phyloP scores from a whole-genome alignment of 2,888 invertebrate genomes.

The Drosophila greeni region DNA sequence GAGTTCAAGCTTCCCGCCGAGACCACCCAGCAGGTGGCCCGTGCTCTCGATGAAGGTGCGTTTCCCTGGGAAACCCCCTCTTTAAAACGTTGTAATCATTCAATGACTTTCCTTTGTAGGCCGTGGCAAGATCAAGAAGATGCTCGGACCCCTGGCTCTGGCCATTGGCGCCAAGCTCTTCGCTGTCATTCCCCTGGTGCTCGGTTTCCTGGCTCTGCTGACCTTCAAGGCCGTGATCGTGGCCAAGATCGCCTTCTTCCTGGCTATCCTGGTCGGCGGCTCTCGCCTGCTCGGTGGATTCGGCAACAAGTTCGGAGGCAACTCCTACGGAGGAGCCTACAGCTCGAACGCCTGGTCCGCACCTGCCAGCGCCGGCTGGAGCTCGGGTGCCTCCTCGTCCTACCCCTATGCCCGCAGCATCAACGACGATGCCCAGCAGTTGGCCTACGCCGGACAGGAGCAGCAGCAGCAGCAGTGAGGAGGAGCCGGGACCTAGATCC shows the following conservation, averaged over 20 bases:
- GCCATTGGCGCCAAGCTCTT: conserved; percentile 86
- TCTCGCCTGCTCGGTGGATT: conserved; percentile 84
- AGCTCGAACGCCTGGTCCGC: conserved; percentile 64
- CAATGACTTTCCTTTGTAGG: conserved; percentile 79
- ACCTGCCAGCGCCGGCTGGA: conserved; percentile 67
- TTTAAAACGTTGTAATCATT: background rate
- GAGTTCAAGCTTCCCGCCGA: conserved; percentile 86
- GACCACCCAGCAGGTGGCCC: conserved; percentile 83
- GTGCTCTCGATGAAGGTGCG: conserved; percentile 88
- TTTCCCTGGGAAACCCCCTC: background rate
- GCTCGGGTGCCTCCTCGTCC: conserved; percentile 72
- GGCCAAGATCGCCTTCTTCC: conserved; percentile 87
- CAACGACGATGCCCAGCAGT: conserved; percentile 82
- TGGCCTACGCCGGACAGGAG: conserved; percentile 85
- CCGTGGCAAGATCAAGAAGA: conserved; percentile 88
- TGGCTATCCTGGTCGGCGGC: conserved; percentile 85
- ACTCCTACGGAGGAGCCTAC: conserved; percentile 65
- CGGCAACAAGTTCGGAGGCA: conserved; percentile 75
- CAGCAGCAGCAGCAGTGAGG: conserved; percentile 25
- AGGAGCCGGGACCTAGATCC: conserved; percentile 4
- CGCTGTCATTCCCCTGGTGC: conserved; percentile 84
- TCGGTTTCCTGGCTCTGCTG: conserved; percentile 86
- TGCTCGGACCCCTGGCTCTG: conserved; percentile 84
- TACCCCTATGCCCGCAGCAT: conserved; percentile 81
- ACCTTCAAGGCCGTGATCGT: conserved; percentile 88